Evolutionary conservation across 2,113 vertebrate species (phyloP).

Genomic region (Hassar affinis): DNA sequence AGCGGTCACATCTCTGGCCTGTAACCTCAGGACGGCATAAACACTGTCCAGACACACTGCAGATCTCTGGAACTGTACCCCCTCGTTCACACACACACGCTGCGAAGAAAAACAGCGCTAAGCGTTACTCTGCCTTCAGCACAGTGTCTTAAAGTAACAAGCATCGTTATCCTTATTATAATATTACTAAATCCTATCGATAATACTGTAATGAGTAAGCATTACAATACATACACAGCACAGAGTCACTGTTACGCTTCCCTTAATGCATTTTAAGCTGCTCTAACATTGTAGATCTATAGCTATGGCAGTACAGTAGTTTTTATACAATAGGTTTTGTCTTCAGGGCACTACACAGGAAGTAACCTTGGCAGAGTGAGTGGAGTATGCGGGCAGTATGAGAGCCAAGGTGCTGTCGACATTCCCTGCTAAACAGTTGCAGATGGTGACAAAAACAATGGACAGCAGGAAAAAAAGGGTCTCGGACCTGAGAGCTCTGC

Average conservation of each 20-base stretch:
- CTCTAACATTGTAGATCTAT: neutral
- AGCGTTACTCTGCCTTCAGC: conserved; percentile 9
- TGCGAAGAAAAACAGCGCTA: conserved; percentile 58
- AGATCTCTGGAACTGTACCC: conserved; percentile 72
- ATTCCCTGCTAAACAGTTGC: conserved; percentile 1
- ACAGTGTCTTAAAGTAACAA: neutral
- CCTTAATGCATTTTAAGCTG: neutral
- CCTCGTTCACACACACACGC: conserved; percentile 77
- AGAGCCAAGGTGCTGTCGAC: neutral
- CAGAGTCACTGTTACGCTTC: neutral
- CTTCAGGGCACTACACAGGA: conserved; percentile 12
- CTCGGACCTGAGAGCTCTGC: neutral
- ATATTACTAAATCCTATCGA: neutral
- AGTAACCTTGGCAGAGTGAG: neutral
- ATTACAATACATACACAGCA: neutral
- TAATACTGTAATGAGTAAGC: neutral
- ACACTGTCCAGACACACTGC: conserved; percentile 75
- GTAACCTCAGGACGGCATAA: conserved; percentile 75
- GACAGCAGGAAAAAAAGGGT: neutral
- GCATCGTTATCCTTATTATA: neutral
- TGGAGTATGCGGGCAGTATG: neutral
- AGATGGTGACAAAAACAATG: conserved; percentile 22
- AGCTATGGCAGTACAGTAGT: neutral
- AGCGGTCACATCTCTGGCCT: conserved; percentile 78
- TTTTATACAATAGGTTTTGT: neutral